Base-by-base conservation (phyloP, 2,113 vertebrate species). In the Gallinago undulata region DNA sequence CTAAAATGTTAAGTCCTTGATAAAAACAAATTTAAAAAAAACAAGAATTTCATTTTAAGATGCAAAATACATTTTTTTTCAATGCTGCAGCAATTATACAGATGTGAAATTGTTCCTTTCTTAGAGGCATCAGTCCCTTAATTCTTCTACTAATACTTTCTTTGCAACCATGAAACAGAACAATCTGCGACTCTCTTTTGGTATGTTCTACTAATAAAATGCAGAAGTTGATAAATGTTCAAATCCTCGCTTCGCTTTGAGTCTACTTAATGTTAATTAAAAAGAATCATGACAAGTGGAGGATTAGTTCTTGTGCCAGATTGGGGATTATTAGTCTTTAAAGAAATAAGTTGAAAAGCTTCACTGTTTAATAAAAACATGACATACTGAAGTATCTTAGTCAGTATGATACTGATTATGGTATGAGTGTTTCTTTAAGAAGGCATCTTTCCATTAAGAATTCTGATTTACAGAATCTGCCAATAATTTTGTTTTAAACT, bases 201-300 rank as follows among this genome's bases (percentile, higher is more conserved):
- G 45, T 84, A 47, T 93, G 57, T 85, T 84, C 94, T 95, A 60
- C 15, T 94, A 90, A 95, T 93, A 64, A 93, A 97, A 94, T 95
- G 84, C 83, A 98, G 91, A 91, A 96, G 50, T 96, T 87, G 88
- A 95, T 97, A 96, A 96, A 97, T 94, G 95, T 94, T 97, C 82
- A 96, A 95, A 87, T 97, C 81, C 79, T 98, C 78, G 62, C 79
- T 97, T 93, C 77, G 77, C 68, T 96, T 91, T 92, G 68, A 96
- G 66, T 96, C 75, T 96, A 53, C 69, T 96, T 96, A 97, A 88
- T 97, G 68, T 93, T 98, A 97, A 97, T 98, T 98, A 97, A 97
- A 98, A 98, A 95, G 94, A 98, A 97, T 98, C 90, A 97, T 86
- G 84, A 97, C 78, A 97, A 98, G 96, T 96, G 87, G 90, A 91